Evolutionary conservation across 2,797 vertebrate species (phyloP), one percentile per base, ranked within the genome.

Genomic region (Gadopsis bispinosus): DNA sequence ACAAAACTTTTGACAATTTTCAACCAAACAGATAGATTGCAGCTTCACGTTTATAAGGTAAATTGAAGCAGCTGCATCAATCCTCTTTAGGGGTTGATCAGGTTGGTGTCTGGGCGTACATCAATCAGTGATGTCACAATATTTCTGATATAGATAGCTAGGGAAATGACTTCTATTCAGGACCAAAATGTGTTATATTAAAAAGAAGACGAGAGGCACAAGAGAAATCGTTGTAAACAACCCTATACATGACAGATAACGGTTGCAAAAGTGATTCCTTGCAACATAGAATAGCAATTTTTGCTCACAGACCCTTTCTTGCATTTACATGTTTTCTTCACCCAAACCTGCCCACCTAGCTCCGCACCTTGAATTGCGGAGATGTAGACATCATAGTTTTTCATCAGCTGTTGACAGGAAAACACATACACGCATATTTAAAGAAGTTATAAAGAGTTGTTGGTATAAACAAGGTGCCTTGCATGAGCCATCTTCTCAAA

Each of bases 1-100:
- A 37, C 33, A 62, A 59, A 66, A 17, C 16, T 10, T 79, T 60
- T 59, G 11, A 55, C 43, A 68, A 48, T 77, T 33, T 41, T 56
- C 9, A 33, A 19, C 31, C 71, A 35, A 53, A 61, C 77, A 56
- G 26, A 41, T 26, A 54, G 61, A 56, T 74, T 35, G 56, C 19
- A 47, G 37, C 19, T 64, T 17, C 26, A 37, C 62, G 65, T 62
- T 41, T 63, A 35, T 43, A 10, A 62, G 37, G 17, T 20, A 33
- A 70, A 51, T 0, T 56, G 7, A 58, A 77, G 53, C 4, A 45
- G 66, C 20, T 62, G 56, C 19, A 48, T 50, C 22, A 66, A 47
- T 16, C 9, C 20, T 39, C 35, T 48, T 58, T 13, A 20, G 5
- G 3, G 1, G 8, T 50, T 59, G 20, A 58, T 56, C 37, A 58